Evolutionary conservation across 2,797 vertebrate species (phyloP), one percentile per base, ranked within the genome.

Genomic region (Tadarida brasiliensis): DNA sequence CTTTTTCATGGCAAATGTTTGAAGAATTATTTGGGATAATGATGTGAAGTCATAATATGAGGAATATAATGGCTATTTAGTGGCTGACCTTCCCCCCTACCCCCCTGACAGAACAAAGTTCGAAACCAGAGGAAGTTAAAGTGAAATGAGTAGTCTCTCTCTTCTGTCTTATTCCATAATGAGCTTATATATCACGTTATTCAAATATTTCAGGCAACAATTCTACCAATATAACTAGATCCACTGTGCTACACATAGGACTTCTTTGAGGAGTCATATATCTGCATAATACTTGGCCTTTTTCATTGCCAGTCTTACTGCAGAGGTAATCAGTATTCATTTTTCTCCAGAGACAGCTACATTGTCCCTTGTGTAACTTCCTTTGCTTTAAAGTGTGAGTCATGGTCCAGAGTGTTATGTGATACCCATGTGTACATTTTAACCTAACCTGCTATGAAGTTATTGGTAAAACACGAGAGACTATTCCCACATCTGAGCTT

Each of bases 71-170:
- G n/a, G 15, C 6, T 87, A 15, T 78, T 33, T 88, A 49, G 51
- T 68, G 80, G 73, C 19, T 84, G 30, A 63, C 33, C 65, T 47
- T 70, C 54, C 44, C 49, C 63, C 84, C 22, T 19, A 57, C 82
- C 19, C 24, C 11, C 33, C 20, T n/a, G 61, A 26, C 15, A 94
- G 47, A 85, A 19, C 61, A 89, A 92, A 89, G 19, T 80, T 88
- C 68, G 77, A 94, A 93, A 91, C 17, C 59, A 84, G n/a, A 17
- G 56, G 82, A 94, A 87, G 39, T 67, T 77, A 89, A 78, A 87
- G 14, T 67, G 1, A 54, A 74, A 56, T 33, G 44, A 47, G 3
- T 44, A 44, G 39, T 44, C 39, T 33, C 2, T 81, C 44, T 92
- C 9, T 65, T 70, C 67, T 92, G n/a, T n/a, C 11, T 73, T 87